phyloP scores from a whole-genome alignment of 2,113 vertebrate genomes.

The Terrapene triunguis region DNA sequence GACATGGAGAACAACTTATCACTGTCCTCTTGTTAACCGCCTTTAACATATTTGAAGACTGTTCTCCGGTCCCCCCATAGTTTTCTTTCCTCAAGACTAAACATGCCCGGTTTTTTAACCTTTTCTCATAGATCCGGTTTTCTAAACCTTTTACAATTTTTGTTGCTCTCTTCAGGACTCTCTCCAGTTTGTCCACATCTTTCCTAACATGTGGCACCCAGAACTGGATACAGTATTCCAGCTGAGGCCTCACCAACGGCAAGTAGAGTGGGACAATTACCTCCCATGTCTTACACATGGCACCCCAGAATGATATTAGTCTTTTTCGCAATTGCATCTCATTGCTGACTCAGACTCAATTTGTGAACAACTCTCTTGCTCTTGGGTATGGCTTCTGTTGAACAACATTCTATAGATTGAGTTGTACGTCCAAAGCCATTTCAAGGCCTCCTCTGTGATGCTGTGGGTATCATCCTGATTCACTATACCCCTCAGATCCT shows the following conservation, averaged over 20 bases:
- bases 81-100: neutral
- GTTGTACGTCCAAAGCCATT: neutral
- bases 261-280: neutral
- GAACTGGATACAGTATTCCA: neutral
- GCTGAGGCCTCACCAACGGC: neutral
- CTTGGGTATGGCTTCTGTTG: neutral
- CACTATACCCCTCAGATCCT: neutral
- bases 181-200: neutral
- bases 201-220: neutral
- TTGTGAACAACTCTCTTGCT: neutral
- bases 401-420: neutral
- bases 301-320: neutral
- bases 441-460: neutral
- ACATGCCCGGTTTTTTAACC: neutral
- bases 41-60: neutral
- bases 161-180: neutral
- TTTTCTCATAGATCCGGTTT: neutral
- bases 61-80: neutral
- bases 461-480: neutral
- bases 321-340: neutral
- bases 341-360: neutral
- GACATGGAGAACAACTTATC: neutral
- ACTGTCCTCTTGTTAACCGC: neutral
- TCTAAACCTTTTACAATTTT: neutral
- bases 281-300: neutral